These are phyloP conservation scores for Venustoraphidia nigricollis DNA, from an alignment of 2,888 invertebrate genomes.

Conservation along the genomic window DNA sequence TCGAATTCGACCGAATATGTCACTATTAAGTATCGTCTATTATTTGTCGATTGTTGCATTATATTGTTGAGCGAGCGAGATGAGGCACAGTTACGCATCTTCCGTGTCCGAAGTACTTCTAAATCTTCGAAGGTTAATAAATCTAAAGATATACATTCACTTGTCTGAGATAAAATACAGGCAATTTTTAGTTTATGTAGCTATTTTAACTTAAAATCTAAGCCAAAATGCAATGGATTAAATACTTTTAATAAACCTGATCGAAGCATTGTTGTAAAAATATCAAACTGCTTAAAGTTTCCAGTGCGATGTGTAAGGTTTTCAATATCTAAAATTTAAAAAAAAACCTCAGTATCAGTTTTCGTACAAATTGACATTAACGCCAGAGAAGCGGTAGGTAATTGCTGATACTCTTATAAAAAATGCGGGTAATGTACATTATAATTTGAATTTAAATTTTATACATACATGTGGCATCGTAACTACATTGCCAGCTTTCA, in stretches of 20 bases:
- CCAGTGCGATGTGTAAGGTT: constrained; percentile 37
- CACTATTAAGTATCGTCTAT: constrained; percentile 33
- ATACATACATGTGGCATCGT: constrained; percentile 31
- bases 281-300: constrained; percentile 36
- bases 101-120: constrained; percentile 28
- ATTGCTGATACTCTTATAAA: too few relatives aligned
- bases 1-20: constrained; percentile 38
- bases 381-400: background rate
- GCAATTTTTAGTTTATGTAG: background rate
- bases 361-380: background rate
- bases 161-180: constrained; percentile 25
- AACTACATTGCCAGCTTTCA: constrained; percentile 37
- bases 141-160: constrained; percentile 33
- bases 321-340: constrained; percentile 32
- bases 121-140: constrained; percentile 35
- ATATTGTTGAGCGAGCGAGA: constrained; percentile 14
- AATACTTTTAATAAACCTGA: constrained; percentile 34
- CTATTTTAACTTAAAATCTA: constrained; percentile 2
- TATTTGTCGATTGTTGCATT: constrained; percentile 19
- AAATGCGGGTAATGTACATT: background rate
- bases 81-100: constrained; percentile 18
- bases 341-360: background rate
- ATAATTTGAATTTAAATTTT: background rate
- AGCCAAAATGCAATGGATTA: constrained; percentile 2
- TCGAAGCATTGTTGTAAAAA: constrained; percentile 36